Evolutionary conservation across 2,888 invertebrate species (phyloP), one percentile per base, ranked within the genome.

Genomic region (Apamea anceps): DNA sequence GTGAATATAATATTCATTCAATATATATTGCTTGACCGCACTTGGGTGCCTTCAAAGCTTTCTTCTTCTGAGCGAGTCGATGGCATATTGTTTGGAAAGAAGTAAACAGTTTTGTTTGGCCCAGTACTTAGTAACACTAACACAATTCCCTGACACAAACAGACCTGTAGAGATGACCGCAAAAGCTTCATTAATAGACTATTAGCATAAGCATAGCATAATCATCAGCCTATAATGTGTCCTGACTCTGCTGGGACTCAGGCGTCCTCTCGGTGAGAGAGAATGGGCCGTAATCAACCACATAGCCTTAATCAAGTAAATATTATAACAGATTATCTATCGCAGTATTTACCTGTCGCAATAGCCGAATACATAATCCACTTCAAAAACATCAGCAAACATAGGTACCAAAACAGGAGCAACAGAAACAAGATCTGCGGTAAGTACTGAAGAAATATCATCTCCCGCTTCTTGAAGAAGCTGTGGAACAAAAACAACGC

Each of bases 341-440:
- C 32, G n/a, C 42, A 51, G 7, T 37, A 72, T 82, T 90, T 88
- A 96, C 97, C 96, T 87, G 87, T 89, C 68, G 95, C 90, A 15
- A 90, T 82, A 37, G 97, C 96, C 0, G 96, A 96, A 88, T 97
- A 98, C 92, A 96, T 95, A 1, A 97, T 93, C 98, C 98, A 98
- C 93, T 98, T 98, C 95, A 97, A 97, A 90, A 98, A 97, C 95
- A 98, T 97, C 89, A 98, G 94, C 51, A 98, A 94, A 85, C 98
- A 97, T 66, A 97, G 92, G 91, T 98, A 98, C 93, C 98, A 98
- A 94, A 98, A 98, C 87, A 98, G 96, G 62, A 97, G 95, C 82
- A 97, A 87, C 80, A 98, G 93, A 93, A 98, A 98, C 83, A 98
- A 87, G 80, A 98, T 95, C 93, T 98, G 98, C 0, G 98, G 98